These are phyloP conservation scores for Mobula birostris DNA, from an alignment of 2,113 vertebrate genomes.

Conservation along the genomic window DNA sequence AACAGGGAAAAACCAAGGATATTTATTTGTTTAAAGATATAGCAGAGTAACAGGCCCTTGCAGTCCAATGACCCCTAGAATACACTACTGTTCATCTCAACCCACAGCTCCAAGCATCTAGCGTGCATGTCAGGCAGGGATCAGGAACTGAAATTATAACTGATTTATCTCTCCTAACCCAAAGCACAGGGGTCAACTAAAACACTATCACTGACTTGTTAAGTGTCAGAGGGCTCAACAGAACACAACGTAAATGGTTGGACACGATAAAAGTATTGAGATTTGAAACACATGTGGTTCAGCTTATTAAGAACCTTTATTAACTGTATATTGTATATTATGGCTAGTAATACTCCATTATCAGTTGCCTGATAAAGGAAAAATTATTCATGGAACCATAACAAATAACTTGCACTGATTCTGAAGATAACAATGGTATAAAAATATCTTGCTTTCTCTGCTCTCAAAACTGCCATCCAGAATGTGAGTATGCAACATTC, in stretches of 20 bases:
- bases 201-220: not conserved
- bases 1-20: not conserved
- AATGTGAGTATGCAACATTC: not conserved
- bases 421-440: not conserved
- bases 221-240: not conserved
- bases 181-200: not conserved
- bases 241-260: not conserved
- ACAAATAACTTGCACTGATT: not conserved
- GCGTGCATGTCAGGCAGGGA: not conserved
- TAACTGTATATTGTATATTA: too few relatives aligned
- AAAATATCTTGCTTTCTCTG: not conserved
- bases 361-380: not conserved
- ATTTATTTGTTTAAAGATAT: too few relatives aligned
- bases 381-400: not conserved
- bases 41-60: too few relatives aligned
- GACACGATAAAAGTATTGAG: not conserved
- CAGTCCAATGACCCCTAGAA: not conserved
- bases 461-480: not conserved
- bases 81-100: not conserved
- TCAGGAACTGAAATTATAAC: not conserved
- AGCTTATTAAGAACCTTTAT: not conserved
- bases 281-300: not conserved
- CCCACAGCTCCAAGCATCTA: not conserved
- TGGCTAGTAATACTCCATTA: too few relatives aligned
- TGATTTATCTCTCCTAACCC: not conserved